Conservation (phyloP, 2,797 vertebrate genomes). For the Enteromius fasciolatus region DNA sequence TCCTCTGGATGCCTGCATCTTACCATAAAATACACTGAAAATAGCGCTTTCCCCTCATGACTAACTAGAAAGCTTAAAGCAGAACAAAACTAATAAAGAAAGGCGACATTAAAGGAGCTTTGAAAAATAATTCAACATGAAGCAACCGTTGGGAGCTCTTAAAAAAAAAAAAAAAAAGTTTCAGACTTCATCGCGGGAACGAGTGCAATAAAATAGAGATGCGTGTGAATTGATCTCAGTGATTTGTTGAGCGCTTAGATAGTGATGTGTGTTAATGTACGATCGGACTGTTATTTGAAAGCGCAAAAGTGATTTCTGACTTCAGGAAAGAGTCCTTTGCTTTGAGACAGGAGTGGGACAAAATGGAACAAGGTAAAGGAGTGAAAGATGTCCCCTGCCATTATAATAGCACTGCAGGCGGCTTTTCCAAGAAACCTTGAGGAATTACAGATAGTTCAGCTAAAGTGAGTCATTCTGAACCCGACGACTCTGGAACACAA, state of each 20-base stretch:
- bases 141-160: not conserved
- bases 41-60: constrained; percentile 20
- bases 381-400: not conserved
- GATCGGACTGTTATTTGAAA: constrained; percentile 5
- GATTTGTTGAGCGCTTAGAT: not conserved
- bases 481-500: not conserved
- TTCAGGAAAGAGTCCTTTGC: not conserved
- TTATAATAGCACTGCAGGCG: not conserved
- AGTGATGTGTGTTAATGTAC: not conserved
- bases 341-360: not conserved
- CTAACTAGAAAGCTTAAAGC: constrained; percentile 29
- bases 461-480: not conserved
- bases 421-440: not conserved
- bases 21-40: constrained; percentile 28
- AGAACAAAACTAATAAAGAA: constrained; percentile 20
- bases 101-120: constrained; percentile 6
- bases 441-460: constrained; percentile 1
- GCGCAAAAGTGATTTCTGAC: constrained; percentile 36
- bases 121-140: constrained; percentile 13
- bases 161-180: not conserved
- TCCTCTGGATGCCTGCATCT: not conserved
- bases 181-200: not conserved
- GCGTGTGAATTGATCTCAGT: not conserved
- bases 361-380: constrained; percentile 11
- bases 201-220: not conserved